Evolutionary conservation across 1,140 invertebrate species (phyloP).

Genomic region (Galleria mellonella): DNA sequence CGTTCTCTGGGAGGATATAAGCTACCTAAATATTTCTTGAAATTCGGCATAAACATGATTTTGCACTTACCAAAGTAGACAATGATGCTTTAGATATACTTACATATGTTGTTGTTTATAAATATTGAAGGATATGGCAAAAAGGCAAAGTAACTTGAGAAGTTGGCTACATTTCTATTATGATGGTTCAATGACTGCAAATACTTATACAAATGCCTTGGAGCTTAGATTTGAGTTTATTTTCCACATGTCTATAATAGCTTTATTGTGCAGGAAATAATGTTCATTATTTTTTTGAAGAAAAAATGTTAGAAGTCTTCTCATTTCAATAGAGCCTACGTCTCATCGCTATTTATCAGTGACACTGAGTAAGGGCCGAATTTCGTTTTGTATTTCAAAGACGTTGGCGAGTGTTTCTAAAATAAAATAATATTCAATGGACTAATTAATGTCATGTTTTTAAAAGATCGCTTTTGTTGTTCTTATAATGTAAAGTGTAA

Average conservation of each 20-base stretch:
- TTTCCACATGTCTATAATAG: no score
- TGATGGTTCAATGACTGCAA: no score
- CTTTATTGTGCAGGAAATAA: no score
- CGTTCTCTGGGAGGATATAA: background rate
- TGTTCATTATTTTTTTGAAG: no score
- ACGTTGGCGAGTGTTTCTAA: constrained; percentile 11
- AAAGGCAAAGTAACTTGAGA: no score
- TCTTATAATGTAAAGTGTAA: no score
- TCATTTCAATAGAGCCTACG: constrained; percentile 11
- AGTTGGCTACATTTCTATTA: no score
- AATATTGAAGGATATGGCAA: no score
- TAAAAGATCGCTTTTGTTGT: constrained; percentile 1
- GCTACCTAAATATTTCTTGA: background rate
- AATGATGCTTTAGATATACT: background rate
- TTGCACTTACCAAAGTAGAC: constrained; percentile 1
- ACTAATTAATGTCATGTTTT: constrained; percentile 14
- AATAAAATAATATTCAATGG: constrained; percentile 13
- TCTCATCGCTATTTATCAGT: constrained; percentile 17
- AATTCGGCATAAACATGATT: constrained; percentile 1
- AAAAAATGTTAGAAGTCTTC: no score
- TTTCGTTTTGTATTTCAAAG: constrained; percentile 10
- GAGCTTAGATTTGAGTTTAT: no score
- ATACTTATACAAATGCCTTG: no score
- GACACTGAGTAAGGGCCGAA: constrained; percentile 11
- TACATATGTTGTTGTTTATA: no score